phyloP scores from a whole-genome alignment of 2,888 invertebrate species.

The Lochmaea capreae region DNA sequence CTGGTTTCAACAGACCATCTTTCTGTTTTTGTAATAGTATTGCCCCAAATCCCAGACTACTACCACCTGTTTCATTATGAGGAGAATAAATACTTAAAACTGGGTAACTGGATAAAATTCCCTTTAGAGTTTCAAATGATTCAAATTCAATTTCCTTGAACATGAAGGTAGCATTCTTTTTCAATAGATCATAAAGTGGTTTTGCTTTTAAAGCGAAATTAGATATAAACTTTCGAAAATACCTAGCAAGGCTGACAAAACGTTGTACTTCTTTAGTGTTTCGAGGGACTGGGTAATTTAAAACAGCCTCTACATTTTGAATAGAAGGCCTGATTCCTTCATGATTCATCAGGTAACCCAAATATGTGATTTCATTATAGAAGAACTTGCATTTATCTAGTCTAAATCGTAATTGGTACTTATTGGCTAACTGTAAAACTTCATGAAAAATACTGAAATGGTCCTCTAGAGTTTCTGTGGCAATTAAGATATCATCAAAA shows the following conservation, averaged over 20 bases:
- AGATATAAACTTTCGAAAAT: constrained; percentile 50
- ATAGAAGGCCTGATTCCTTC: constrained; percentile 6
- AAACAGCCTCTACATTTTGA: background rate
- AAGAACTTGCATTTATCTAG: constrained; percentile 17
- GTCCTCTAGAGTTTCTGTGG: constrained; percentile 27
- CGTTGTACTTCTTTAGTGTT: constrained; percentile 39
- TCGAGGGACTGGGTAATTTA: constrained; percentile 28
- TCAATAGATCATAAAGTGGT: constrained; percentile 48
- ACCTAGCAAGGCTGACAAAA: constrained; percentile 49
- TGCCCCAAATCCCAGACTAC: constrained; percentile 2
- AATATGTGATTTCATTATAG: constrained; percentile 12
- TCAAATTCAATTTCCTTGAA: constrained; percentile 29
- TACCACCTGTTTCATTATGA: constrained; percentile 2
- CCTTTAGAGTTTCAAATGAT: background rate
- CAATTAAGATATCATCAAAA: constrained; percentile 34
- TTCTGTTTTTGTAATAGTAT: background rate
- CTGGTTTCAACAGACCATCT: background rate
- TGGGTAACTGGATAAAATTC: background rate
- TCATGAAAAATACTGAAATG: constrained; percentile 22
- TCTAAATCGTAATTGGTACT: background rate
- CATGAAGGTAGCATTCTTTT: constrained; percentile 47
- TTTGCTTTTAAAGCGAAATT: constrained; percentile 47
- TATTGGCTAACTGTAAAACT: constrained; percentile 16
- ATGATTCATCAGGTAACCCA: constrained; percentile 31
- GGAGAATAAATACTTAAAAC: background rate